phyloP scores from a whole-genome alignment of 2,888 invertebrate species.

The Yponomeuta plumbellus region DNA sequence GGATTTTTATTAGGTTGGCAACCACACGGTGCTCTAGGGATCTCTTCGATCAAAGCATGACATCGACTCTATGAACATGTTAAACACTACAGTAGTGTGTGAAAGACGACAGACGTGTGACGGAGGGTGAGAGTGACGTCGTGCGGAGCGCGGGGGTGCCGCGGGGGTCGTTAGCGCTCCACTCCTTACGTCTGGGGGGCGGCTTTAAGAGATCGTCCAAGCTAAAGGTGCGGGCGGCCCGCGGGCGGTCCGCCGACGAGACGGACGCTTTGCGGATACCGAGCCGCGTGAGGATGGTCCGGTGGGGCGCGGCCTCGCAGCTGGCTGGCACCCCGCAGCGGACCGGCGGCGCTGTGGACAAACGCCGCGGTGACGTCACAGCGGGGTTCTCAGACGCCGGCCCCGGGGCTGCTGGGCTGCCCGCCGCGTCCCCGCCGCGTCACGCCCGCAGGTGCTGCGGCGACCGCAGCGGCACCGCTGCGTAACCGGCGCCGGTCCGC shows the following conservation, averaged over 20 bases:
- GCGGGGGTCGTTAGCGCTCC: slow-evolving; percentile 71
- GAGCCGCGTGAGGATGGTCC: slow-evolving; percentile 87
- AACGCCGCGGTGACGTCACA: slow-evolving; percentile 58
- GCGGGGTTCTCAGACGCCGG: slow-evolving; percentile 23
- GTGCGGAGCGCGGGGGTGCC: slow-evolving; percentile 59
- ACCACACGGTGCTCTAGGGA: too few relatives aligned
- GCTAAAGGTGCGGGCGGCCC: slow-evolving; percentile 89
- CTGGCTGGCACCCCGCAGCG: slow-evolving; percentile 44
- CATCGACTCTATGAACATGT: too few relatives aligned
- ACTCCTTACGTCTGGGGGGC: slow-evolving; percentile 87
- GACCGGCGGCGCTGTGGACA: slow-evolving; percentile 71
- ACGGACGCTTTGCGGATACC: slow-evolving; percentile 93
- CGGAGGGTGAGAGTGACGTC: neutral
- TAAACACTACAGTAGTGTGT: neutral
- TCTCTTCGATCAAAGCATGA: too few relatives aligned
- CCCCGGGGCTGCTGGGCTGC: slow-evolving; percentile 11
- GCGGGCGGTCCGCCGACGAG: slow-evolving; percentile 82
- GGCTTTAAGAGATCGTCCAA: slow-evolving; percentile 92
- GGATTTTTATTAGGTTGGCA: too few relatives aligned
- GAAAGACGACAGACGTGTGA: slow-evolving; percentile 4
- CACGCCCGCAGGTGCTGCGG: slow-evolving; percentile 23
- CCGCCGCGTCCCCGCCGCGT: slow-evolving; percentile 9
- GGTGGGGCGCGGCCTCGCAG: slow-evolving; percentile 67
- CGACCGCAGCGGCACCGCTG: slow-evolving; percentile 51
- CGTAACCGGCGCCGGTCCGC: slow-evolving; percentile 34